phyloP scores from a whole-genome alignment of 1,140 invertebrate genomes.

The Drosophila guanche region DNA sequence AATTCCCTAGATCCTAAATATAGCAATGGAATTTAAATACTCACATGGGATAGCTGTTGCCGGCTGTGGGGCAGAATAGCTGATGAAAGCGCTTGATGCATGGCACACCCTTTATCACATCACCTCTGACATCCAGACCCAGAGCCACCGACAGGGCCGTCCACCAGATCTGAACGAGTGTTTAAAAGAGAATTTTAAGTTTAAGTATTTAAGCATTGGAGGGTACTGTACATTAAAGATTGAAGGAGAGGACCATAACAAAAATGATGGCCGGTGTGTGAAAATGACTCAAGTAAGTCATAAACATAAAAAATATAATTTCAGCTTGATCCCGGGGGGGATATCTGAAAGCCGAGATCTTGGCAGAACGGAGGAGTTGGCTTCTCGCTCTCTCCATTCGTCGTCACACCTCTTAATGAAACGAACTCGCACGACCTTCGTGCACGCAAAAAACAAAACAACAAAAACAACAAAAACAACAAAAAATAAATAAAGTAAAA shows the following conservation, averaged over 20 bases:
- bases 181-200: conserved; percentile 8
- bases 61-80: conserved; percentile 94
- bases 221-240: conserved; percentile 25
- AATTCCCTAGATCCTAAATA: conserved; percentile 24
- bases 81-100: conserved; percentile 95
- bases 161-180: conserved; percentile 91
- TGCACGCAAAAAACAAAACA: conserved; percentile 59
- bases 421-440: conserved; percentile 80
- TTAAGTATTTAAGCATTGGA: conserved; percentile 30
- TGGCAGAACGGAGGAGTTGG: conserved; percentile 1
- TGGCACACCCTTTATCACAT: conserved; percentile 92
- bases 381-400: conserved; percentile 36
- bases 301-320: conserved; percentile 56
- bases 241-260: conserved; percentile 55
- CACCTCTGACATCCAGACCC: conserved; percentile 92
- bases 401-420: conserved; percentile 73
- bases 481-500: conserved; percentile 48
- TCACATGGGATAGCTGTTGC: conserved; percentile 95
- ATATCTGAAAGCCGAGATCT: neutral
- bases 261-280: conserved; percentile 70
- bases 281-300: conserved; percentile 73
- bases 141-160: conserved; percentile 93
- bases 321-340: conserved; percentile 6
- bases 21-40: conserved; percentile 77
- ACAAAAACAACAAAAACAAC: conserved; percentile 38